Base-by-base conservation (phyloP, 2,797 vertebrate species). In the Neosilurus mollespiculum region DNA sequence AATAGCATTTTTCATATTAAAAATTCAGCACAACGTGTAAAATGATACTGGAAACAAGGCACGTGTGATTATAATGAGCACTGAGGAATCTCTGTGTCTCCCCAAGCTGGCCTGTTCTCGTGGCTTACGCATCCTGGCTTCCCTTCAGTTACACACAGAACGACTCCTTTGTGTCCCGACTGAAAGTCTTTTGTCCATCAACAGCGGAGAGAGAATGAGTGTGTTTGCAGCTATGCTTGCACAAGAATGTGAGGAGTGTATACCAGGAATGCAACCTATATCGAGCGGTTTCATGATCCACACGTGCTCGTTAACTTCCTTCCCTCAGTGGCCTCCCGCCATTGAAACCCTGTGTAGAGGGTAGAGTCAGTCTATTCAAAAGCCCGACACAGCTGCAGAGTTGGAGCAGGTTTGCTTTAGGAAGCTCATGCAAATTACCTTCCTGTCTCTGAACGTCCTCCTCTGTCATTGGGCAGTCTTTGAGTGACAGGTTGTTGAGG, bases 391-490 rank as follows among this genome's bases (percentile, higher is more conserved):
- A 82, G 81, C 75, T 81, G 76, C 59, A 43, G 26, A 18, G 37
- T n/a, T 37, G 59, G 16, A 61, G 37, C 43, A 22, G 56, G 83
- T 5, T 34, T 18, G 56, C 58, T 64, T n/a, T 70, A 81, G 65
- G 69, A 81, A 81, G 83, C 59, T 73, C 61, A 58, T 79, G 58
- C 56, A 73, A 69, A 77, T 90, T 92, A 97, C 98, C 97, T 94
- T 98, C 97, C 0, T 98, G 97, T 78, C 95, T 96, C 95, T 98
- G 97, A 90, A 98, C 94, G 86, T 98, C 97, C 89, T 99, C 98
- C 90, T 99, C 97, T 0, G 96, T 96, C 92, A 98, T 89, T 81
- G 95, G 94, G 83, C 89, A 79, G 72, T 98, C 97, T 91, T 96
- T 98, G 90, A 94, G 92, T 73, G 97, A 94, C 85, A 97, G 92